Conservation (phyloP, 2,113 vertebrate species). For the Lepisosteus oculatus region DNA sequence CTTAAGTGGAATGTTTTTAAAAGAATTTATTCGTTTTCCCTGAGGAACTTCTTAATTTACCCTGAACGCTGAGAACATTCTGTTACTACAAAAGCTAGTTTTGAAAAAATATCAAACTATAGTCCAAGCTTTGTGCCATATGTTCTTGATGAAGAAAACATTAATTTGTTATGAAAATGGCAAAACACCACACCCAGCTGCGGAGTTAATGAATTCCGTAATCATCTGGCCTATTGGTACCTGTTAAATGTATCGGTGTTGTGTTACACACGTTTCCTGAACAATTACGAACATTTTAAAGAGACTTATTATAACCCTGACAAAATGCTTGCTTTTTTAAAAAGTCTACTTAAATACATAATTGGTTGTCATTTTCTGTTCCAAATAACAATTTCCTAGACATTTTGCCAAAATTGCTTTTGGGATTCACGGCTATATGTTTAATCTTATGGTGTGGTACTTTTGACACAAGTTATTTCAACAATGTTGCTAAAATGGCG, state of each 20-base stretch:
- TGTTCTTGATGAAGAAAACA: constrained; percentile 51
- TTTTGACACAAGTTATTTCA: too few species aligned
- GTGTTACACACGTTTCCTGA: constrained; percentile 10
- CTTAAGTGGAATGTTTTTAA: constrained; percentile 51
- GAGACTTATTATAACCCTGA: not conserved
- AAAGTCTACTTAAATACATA: constrained; percentile 10
- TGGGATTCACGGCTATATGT: too few species aligned
- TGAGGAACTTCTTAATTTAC: constrained; percentile 54
- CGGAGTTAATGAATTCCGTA: constrained; percentile 10
- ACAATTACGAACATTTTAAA: not conserved
- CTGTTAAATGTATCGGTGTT: constrained; percentile 6
- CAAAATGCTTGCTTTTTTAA: constrained; percentile 1
- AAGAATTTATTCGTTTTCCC: constrained; percentile 60
- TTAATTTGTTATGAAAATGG: constrained; percentile 7
- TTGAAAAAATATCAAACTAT: constrained; percentile 53
- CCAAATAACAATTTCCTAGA: constrained; percentile 3
- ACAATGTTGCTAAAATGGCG: not conserved
- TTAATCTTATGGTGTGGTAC: not conserved
- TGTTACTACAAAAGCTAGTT: constrained; percentile 26
- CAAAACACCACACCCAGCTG: not conserved
- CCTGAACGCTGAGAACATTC: constrained; percentile 48
- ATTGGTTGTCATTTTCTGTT: constrained; percentile 5
- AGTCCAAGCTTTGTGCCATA: constrained; percentile 54
- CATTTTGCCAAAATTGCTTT: constrained; percentile 4
- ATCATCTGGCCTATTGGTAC: constrained; percentile 5